Evolutionary conservation across 1,140 invertebrate species (phyloP).

Genomic region (Hylaeus volcanicus): DNA sequence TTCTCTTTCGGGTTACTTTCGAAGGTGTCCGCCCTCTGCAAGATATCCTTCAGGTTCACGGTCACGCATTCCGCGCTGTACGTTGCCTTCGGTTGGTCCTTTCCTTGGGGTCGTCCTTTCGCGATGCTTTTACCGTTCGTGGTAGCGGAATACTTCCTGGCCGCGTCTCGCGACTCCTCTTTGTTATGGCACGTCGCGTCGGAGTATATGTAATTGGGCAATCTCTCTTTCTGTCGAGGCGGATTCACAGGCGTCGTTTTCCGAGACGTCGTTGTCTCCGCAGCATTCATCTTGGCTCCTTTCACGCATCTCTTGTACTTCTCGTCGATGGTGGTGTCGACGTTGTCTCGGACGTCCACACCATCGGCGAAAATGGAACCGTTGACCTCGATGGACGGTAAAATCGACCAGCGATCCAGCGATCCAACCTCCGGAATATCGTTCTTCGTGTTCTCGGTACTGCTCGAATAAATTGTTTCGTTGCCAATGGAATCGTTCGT

Average conservation of each 20-base stretch:
- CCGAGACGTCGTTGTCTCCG: slow-evolving; percentile 3
- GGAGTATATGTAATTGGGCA: slow-evolving; percentile 67
- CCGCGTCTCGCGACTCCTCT: neutral
- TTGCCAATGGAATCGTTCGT: neutral
- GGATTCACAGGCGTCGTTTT: neutral
- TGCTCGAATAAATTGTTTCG: too few species aligned
- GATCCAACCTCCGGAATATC: neutral
- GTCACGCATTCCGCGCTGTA: slow-evolving; percentile 19
- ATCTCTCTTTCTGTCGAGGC: slow-evolving; percentile 61
- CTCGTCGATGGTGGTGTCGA: slow-evolving; percentile 74
- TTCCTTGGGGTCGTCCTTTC: slow-evolving; percentile 8
- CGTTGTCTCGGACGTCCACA: slow-evolving; percentile 45
- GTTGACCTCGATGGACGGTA: slow-evolving; percentile 44
- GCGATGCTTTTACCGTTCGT: slow-evolving; percentile 34
- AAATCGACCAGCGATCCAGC: slow-evolving; percentile 59
- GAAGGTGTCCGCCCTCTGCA: slow-evolving; percentile 69
- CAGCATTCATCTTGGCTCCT: slow-evolving; percentile 57
- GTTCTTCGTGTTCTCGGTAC: neutral
- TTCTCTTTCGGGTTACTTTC: slow-evolving; percentile 71
- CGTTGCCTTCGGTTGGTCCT: slow-evolving; percentile 17
- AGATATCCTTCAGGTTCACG: slow-evolving; percentile 73
- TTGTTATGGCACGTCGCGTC: slow-evolving; percentile 40
- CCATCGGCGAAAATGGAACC: slow-evolving; percentile 53
- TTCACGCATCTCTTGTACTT: slow-evolving; percentile 78
- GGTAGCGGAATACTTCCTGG: slow-evolving; percentile 16